phyloP scores from a whole-genome alignment of 2,888 invertebrate species.

The Campoletis raptor region DNA sequence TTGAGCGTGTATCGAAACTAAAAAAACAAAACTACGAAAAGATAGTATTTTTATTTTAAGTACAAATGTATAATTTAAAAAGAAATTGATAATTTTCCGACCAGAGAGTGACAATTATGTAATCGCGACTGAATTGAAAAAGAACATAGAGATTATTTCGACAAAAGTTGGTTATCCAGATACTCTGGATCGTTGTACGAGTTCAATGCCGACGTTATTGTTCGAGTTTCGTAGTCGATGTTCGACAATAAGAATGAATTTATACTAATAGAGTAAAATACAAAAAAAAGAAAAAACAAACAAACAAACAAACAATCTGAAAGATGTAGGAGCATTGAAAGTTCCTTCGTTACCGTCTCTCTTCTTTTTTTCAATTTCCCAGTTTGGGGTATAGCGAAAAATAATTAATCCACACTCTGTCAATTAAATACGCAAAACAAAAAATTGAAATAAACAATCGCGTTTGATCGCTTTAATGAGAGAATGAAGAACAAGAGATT shows the following conservation, averaged over 20 bases:
- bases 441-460: constrained; percentile 18
- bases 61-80: background rate
- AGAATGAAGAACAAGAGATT: constrained; percentile 38
- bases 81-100: constrained; percentile 66
- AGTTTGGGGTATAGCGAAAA: constrained; percentile 35
- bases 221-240: constrained; percentile 33
- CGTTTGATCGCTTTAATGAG: constrained; percentile 43
- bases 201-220: constrained; percentile 11
- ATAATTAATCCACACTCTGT: constrained; percentile 64
- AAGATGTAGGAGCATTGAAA: constrained; percentile 48
- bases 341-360: constrained; percentile 50
- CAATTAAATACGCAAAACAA: constrained; percentile 59
- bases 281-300: constrained; percentile 24
- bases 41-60: background rate
- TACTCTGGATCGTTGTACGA: constrained; percentile 2
- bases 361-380: constrained; percentile 20
- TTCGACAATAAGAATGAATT: constrained; percentile 64
- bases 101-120: constrained; percentile 19
- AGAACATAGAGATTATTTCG: constrained; percentile 8
- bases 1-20: constrained; percentile 50
- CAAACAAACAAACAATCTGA: constrained; percentile 28
- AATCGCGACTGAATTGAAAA: background rate
- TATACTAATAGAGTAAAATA: constrained; percentile 28
- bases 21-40: constrained; percentile 17
- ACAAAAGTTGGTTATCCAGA: constrained; percentile 5